Base-by-base conservation (phyloP, 2,797 vertebrate species). In the Microhierax caerulescens region DNA sequence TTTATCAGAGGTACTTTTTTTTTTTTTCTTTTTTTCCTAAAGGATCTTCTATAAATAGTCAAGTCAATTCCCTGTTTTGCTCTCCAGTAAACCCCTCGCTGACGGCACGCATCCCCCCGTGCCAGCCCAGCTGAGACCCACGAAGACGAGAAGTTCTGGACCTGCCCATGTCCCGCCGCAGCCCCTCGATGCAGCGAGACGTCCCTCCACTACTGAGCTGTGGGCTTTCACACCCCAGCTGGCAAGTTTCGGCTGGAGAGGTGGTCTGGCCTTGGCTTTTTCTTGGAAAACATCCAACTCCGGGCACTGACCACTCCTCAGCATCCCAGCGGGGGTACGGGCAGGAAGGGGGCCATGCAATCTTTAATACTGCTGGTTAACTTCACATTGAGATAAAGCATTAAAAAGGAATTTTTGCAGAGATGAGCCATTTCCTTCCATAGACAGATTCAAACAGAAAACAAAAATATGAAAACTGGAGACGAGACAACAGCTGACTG, bases 371-470 rank as follows among this genome's bases (percentile, higher is more conserved):
- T 92, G 81, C 75, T 73, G 92, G 75, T 77, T 82, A 77, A 92
- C 61, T 93, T 91, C 96, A 95, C 75, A 80, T 78, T 78, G 86
- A 94, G 61, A 85, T 36, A 64, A 75, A 96, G 85, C 74, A 69
- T 23, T 60, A 50, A 13, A 57, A 67, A 73, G 51, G 53, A 20
- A 28, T 76, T 89, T 70, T n/a, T 18, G 23, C 28, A 88, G 83
- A 94, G 90, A 93, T 90, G 88, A 97, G 54, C 73, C 4, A 90
- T 88, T 97, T 94, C 95, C 92, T 92, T 96, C 94, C 65, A 64
- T 12, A 93, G 69, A 73, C 34, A 59, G 92, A 81, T 50, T 95
- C 82, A 61, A 80, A 60, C 0, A 88, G 75, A 89, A 93, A 82
- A 80, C 32, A 43, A 64, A 70, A 61, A 63, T 7, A 57, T 9